Conservation (phyloP, 2,888 invertebrate genomes). For the Mamestra brassicae region DNA sequence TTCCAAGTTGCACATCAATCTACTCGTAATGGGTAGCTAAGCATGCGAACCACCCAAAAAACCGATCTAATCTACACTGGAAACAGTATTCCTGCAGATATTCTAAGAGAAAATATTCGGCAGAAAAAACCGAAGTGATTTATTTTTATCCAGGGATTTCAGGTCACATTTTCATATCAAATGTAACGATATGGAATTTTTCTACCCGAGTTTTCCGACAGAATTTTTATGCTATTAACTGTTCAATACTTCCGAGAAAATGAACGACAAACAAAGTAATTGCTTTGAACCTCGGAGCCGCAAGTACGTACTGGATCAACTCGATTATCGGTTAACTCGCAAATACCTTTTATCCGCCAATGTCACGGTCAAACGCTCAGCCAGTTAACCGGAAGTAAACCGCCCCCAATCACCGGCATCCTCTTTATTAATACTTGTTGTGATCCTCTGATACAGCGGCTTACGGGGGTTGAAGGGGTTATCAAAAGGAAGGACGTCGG, state of each 20-base stretch:
- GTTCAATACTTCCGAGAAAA: neutral
- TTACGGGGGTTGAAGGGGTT: slow-evolving; percentile 56
- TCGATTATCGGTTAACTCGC: slow-evolving; percentile 27
- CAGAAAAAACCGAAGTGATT: slow-evolving; percentile 2
- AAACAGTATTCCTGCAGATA: slow-evolving; percentile 8
- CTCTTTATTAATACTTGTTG: slow-evolving; percentile 49
- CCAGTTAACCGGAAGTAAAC: slow-evolving; percentile 48
- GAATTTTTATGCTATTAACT: neutral
- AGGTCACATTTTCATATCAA: slow-evolving; percentile 16
- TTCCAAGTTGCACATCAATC: neutral
- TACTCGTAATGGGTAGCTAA: neutral
- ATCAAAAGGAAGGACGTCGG: slow-evolving; percentile 59
- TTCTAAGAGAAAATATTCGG: slow-evolving; percentile 3
- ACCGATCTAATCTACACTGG: neutral
- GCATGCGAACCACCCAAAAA: neutral
- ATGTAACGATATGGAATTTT: neutral
- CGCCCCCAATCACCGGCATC: slow-evolving; percentile 48
- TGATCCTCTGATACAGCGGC: slow-evolving; percentile 44
- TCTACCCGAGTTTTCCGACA: neutral
- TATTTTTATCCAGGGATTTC: slow-evolving; percentile 22
- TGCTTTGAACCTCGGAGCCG: neutral
- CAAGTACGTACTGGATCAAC: neutral
- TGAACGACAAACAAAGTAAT: slow-evolving; percentile 7
- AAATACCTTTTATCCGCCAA: slow-evolving; percentile 51
- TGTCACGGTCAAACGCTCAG: slow-evolving; percentile 49